Percentiles rank a stretch among this genome's conserved stretches.
phyloP scores from a whole-genome alignment of 1,140 invertebrate species.

The Spodoptera litura region DNA sequence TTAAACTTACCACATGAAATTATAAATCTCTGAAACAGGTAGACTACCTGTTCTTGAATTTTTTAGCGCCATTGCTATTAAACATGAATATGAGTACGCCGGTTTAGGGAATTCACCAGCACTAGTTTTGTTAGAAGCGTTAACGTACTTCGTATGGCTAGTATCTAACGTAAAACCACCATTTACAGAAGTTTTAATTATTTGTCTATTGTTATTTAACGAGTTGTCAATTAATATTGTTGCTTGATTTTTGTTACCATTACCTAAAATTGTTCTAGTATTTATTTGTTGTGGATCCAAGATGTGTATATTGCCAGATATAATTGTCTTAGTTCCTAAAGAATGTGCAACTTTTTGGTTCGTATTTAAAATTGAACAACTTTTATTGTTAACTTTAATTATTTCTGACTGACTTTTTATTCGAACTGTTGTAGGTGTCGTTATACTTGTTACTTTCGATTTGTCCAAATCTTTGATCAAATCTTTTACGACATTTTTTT shows the following conservation, averaged over 20 bases:
- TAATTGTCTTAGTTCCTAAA: conserved; percentile 84
- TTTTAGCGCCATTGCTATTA: conserved; percentile 98
- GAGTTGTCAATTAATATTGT: conserved; percentile 85
- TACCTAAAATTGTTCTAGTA: conserved; percentile 85
- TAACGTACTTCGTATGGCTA: conserved; percentile 82
- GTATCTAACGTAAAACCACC: conserved; percentile 78
- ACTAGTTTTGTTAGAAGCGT: conserved; percentile 83
- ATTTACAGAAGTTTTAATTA: conserved; percentile 81
- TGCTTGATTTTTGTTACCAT: conserved; percentile 82
- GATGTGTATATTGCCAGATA: conserved; percentile 86
- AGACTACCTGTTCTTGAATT: conserved; percentile 97
- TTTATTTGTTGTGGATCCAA: conserved; percentile 78
- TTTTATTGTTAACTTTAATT: conserved; percentile 82
- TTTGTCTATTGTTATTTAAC: conserved; percentile 81
- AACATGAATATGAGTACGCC: conserved; percentile 98
- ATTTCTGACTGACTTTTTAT: conserved; percentile 82
- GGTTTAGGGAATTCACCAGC: conserved; percentile 96
- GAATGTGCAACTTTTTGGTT: conserved; percentile 81
- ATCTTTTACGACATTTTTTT: conserved; percentile 87
- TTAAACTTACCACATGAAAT: conserved; percentile 97
- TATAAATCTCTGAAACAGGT: conserved; percentile 99
- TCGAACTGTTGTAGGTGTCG: conserved; percentile 71
- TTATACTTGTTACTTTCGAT: conserved; percentile 63
- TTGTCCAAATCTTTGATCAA: conserved; percentile 84
- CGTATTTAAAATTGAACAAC: conserved; percentile 83